Conservation (phyloP, 92 coral and sea anemone genomes). For the Siderastrea siderea region DNA sequence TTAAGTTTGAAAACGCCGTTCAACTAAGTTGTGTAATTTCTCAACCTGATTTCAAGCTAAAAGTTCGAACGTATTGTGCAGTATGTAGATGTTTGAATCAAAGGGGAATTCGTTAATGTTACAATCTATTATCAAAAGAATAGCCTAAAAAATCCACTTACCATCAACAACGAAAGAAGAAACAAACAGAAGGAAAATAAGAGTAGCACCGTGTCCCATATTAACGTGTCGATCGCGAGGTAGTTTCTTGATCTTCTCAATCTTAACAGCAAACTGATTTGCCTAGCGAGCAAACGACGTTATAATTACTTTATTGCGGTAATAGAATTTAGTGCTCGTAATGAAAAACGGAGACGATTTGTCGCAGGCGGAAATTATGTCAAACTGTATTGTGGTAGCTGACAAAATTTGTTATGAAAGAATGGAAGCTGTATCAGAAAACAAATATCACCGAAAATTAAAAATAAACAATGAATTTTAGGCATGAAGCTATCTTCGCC, state of each 20-base stretch:
- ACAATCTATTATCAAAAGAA: no score
- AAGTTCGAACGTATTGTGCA: no score
- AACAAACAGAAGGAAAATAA: background rate
- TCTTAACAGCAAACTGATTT: background rate
- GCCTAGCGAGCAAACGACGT: background rate
- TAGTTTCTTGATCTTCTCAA: background rate
- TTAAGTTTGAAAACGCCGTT: no score
- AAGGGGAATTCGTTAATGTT: no score
- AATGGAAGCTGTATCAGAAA: background rate
- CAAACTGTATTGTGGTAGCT: background rate
- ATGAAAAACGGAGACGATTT: background rate
- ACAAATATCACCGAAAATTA: background rate
- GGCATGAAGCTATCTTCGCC: background rate
- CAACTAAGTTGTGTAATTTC: no score
- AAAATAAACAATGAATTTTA: background rate
- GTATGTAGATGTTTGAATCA: no score
- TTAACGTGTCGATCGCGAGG: background rate
- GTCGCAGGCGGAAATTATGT: background rate
- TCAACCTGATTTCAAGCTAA: no score
- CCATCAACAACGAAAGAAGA: background rate
- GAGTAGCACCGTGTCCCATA: background rate
- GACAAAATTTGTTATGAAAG: background rate
- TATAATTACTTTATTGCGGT: background rate
- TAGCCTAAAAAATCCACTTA: background rate
- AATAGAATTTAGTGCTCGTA: background rate